Base-by-base conservation (phyloP, 2,888 invertebrate species). In the Nycteola revayana region DNA sequence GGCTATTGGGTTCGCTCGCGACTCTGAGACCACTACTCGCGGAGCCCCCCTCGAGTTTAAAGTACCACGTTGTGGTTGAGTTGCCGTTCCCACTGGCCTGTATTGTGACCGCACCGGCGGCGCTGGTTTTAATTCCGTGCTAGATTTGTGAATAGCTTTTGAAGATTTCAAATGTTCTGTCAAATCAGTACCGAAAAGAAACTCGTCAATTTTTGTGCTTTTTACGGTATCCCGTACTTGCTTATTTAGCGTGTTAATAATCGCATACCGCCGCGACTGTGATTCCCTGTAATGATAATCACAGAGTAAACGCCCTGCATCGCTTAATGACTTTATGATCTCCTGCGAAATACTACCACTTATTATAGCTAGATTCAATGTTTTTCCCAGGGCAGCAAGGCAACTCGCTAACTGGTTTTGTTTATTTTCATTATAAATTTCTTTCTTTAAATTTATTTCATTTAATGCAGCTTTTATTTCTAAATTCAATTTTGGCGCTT, bases 231-330 rank as follows among this genome's bases (percentile, higher is more conserved):
- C 14, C 5, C 14, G 2, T 3, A 14, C 5, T 2, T 14, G 2
- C 5, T 5, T 14, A 5, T 14, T 14, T 2, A 14, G 14, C 2
- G 14, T 5, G 14, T 14, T 14, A 3, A 14, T 3, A 5, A 14
- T 5, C 5, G 14, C 14, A 5, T 14, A 14, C 14, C 14, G 2
- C 2, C 14, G 14, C 5, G 14, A 14, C n/a, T 24, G 6, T 1
- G 32, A 36, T 8, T 36, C 36, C 22, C 32, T 36, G 7, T 36
- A 29, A 4, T 41, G 38, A 4, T 5, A 22, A 7, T 47, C 46
- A 22, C 50, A 50, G 2, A 53, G 7, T 0, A 50, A 10, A 1
- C 46, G 28, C 1, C 44, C 48, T 18, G 50, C 46, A 8, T 48
- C 43, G 10, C 24, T 28, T 6, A 36, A 9, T 7, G 28, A 2